Conservation (phyloP, 2,888 invertebrate species). For the Macrophya alboannulata region DNA sequence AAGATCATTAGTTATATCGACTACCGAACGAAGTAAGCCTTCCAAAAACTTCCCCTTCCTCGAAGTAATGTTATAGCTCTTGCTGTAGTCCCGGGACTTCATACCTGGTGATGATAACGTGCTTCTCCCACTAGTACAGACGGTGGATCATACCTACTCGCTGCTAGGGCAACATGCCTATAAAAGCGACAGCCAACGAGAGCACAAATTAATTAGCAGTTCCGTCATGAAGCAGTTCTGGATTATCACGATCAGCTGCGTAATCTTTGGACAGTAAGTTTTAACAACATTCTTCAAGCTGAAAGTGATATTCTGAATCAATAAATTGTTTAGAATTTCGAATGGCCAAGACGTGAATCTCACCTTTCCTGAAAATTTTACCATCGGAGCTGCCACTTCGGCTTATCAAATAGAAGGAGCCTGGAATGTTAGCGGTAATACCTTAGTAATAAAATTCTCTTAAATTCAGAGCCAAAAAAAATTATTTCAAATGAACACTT, state of each 20-base stretch:
- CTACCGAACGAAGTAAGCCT: neutral
- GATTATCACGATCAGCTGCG: neutral
- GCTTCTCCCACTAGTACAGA: neutral
- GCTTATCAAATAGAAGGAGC: conserved; percentile 84
- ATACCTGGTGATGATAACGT: neutral
- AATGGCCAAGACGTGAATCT: neutral
- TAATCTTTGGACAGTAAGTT: neutral
- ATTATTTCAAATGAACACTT: neutral
- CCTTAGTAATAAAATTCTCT: neutral
- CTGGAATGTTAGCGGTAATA: conserved; percentile 79
- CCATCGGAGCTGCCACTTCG: conserved; percentile 68
- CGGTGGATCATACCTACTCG: neutral
- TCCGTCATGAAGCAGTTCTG: conserved; percentile 6
- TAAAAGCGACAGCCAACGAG: neutral
- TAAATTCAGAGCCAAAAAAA: neutral
- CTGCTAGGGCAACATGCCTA: neutral
- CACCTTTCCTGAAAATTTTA: conserved; percentile 67
- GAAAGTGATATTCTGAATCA: neutral
- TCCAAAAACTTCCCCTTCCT: neutral
- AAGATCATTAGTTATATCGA: neutral
- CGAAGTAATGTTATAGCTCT: neutral
- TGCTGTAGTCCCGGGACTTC: neutral
- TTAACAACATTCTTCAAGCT: neutral
- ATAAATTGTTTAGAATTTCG: neutral
- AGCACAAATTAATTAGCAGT: neutral